These are phyloP conservation scores for Hyposmocoma kahamanoa DNA, from an alignment of 1,140 invertebrate genomes.

Conservation along the genomic window DNA sequence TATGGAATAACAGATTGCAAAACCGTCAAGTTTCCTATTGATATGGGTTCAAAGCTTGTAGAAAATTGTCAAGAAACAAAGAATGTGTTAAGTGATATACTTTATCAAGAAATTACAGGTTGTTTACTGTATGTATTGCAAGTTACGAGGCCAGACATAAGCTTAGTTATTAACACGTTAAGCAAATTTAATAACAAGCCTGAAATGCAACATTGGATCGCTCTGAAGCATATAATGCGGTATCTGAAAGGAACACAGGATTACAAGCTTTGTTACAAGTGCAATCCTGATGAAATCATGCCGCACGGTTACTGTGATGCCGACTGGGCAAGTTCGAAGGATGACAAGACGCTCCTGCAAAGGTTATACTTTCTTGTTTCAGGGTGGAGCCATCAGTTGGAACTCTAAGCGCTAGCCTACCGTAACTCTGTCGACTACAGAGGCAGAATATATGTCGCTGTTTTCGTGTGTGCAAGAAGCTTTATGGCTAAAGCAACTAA, in stretches of 20 bases:
- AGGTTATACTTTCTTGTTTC: slow-evolving; percentile 18
- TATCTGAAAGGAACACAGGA: slow-evolving; percentile 23
- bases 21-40: slow-evolving; percentile 21
- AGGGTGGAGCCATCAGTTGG: slow-evolving; percentile 16
- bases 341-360: slow-evolving; percentile 19
- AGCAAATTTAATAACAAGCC: slow-evolving; percentile 23
- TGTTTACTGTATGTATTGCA: slow-evolving; percentile 21
- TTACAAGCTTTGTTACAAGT: slow-evolving; percentile 15
- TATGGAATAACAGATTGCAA: slow-evolving; percentile 30
- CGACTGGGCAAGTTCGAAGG: slow-evolving; percentile 15
- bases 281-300: slow-evolving; percentile 15
- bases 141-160: slow-evolving; percentile 27
- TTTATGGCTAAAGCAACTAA: slow-evolving; percentile 12
- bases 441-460: slow-evolving; percentile 20
- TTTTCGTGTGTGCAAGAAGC: slow-evolving; percentile 14
- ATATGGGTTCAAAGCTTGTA: neutral
- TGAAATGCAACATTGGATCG: slow-evolving; percentile 19
- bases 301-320: slow-evolving; percentile 23
- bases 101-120: slow-evolving; percentile 23
- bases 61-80: neutral
- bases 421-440: slow-evolving; percentile 19
- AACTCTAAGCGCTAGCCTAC: slow-evolving; percentile 13
- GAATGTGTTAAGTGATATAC: neutral
- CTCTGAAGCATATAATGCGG: slow-evolving; percentile 25
- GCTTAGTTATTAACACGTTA: slow-evolving; percentile 23